Evolutionary conservation across 2,888 invertebrate species (phyloP).

Genomic region (Eupithecia subumbrata): DNA sequence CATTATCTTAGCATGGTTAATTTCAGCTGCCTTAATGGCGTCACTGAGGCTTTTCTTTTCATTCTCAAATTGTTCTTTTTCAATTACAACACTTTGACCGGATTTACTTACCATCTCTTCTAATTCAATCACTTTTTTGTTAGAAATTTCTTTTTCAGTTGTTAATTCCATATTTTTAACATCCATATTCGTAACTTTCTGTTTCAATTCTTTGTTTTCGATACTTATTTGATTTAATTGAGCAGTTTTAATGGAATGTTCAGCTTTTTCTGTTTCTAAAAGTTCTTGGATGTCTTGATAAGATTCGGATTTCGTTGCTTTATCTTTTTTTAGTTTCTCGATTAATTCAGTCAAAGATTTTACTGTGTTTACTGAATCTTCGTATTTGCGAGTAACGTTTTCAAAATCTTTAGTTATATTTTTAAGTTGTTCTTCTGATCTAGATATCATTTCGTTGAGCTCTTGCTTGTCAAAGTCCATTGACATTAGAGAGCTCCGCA

Average conservation of each 20-base stretch:
- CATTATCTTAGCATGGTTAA: slow-evolving; percentile 38
- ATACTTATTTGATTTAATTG: slow-evolving; percentile 24
- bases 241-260: slow-evolving; percentile 24
- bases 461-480: slow-evolving; percentile 23
- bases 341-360: slow-evolving; percentile 19
- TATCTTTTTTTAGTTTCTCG: slow-evolving; percentile 18
- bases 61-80: slow-evolving; percentile 27
- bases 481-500: slow-evolving; percentile 4
- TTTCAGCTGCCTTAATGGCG: slow-evolving; percentile 41
- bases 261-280: slow-evolving; percentile 31
- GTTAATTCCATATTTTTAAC: slow-evolving; percentile 37
- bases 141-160: slow-evolving; percentile 26
- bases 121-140: slow-evolving; percentile 30
- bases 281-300: slow-evolving; percentile 20
- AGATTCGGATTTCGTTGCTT: slow-evolving; percentile 13
- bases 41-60: slow-evolving; percentile 35
- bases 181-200: slow-evolving; percentile 45
- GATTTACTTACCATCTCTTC: slow-evolving; percentile 30
- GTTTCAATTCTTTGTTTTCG: slow-evolving; percentile 34
- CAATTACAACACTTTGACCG: slow-evolving; percentile 16
- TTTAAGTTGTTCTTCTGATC: slow-evolving; percentile 21
- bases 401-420: slow-evolving; percentile 17
- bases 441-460: slow-evolving; percentile 13
- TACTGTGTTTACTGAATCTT: slow-evolving; percentile 15
- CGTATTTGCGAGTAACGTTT: slow-evolving; percentile 19